Evolutionary conservation across 2,888 invertebrate genomes (phyloP).

Genomic region (Crepidodera aurea): DNA sequence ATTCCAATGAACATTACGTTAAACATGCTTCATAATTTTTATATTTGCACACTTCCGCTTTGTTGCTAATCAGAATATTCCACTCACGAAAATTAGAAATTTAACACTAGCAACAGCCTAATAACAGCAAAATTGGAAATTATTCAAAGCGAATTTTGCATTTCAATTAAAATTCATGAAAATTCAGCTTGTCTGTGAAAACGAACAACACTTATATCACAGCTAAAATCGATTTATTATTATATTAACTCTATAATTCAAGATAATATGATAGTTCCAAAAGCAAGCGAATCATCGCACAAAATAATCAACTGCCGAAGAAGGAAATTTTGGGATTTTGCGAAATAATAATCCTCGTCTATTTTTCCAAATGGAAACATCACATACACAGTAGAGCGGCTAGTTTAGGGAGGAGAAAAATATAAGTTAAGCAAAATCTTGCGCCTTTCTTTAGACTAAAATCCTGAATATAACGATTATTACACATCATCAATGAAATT

Average conservation of each 20-base stretch:
- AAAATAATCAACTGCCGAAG: constrained; percentile 7
- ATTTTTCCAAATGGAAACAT: too few species aligned
- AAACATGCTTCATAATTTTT: too few species aligned
- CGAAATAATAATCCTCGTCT: too few species aligned
- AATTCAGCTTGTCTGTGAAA: neutral
- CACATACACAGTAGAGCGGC: too few species aligned
- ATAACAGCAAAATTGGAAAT: constrained; percentile 10
- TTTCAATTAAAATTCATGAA: constrained; percentile 14
- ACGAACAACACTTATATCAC: constrained; percentile 9
- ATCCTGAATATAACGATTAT: too few species aligned
- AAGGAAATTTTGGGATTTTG: too few species aligned
- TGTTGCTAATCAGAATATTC: neutral
- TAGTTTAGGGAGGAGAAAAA: too few species aligned
- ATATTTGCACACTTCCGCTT: too few species aligned
- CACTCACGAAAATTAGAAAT: constrained; percentile 6
- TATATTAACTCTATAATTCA: constrained; percentile 6
- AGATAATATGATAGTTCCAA: neutral
- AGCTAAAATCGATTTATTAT: constrained; percentile 7
- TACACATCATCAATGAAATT: too few species aligned
- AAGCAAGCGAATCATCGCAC: neutral
- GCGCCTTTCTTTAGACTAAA: too few species aligned
- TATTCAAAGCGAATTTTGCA: constrained; percentile 11
- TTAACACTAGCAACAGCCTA: neutral
- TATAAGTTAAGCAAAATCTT: too few species aligned
- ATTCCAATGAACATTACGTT: too few species aligned